Base-by-base conservation (phyloP, 2,888 invertebrate species). In the Barypeithes pellucidus region DNA sequence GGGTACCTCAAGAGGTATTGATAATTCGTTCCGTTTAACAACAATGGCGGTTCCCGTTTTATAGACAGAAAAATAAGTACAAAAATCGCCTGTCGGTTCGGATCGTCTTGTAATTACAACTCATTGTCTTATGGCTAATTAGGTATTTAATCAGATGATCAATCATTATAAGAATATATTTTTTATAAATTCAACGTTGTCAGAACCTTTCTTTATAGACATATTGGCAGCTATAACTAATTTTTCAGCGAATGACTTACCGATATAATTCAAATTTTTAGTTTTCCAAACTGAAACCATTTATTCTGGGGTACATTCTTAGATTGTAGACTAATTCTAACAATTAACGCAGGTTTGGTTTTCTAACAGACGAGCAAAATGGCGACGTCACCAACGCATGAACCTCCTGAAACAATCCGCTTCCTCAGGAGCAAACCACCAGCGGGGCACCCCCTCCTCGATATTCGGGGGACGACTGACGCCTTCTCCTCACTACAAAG, bases 291-390 rank as follows among this genome's bases (percentile, higher is more conserved):
- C n/a, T n/a, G n/a, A n/a, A n/a, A 33, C 4, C 4, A 33, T 33
- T 33, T 33, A 33, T 5, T 33, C 33, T 8, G 39, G n/a, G 29
- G 29, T 5, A 39, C 39, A n/a, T 39, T n/a, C 9, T 57, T 57
- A 33, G 59, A 60, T 43, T 43, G 9, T 43, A 67, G 62, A 73
- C 73, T 73, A 73, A 73, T 69, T 65, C 22, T 45, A 24, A 60
- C 60, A 61, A 70, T 74, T 82, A 84, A 93, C 92, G 71, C 94
- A 97, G 97, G 97, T 97, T 93, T 97, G 97, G 97, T 97, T 97
- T 95, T 97, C 96, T 92, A 97, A 97, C 94, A 95, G 97, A 94
- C 94, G 97, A 90, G 97, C 97, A 89, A 97, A 97, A 91, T 97
- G 96, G 96, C 93, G 97, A 88, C 94, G 97, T 85, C 96, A 97